Evolutionary conservation across 2,888 invertebrate genomes (phyloP).

Genomic region (Drosophila vallismaia): DNA sequence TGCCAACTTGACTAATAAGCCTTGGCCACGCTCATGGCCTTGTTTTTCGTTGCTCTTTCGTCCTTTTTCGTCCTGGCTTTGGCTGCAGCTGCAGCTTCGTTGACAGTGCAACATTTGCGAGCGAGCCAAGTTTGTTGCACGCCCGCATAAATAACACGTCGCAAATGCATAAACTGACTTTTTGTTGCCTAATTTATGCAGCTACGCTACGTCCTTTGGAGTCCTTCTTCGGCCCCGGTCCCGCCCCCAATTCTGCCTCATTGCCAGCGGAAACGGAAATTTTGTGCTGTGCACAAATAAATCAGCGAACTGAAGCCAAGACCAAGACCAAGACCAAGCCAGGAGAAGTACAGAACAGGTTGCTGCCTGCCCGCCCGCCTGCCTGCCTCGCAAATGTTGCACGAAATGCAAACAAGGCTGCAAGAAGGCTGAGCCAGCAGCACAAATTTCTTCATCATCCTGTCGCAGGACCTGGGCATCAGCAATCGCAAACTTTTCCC

Average conservation of each 20-base stretch:
- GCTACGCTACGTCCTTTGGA: slow-evolving; percentile 15
- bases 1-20: slow-evolving; percentile 68
- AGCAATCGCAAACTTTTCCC: slow-evolving; percentile 23
- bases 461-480: slow-evolving; percentile 22
- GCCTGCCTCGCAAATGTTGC: slow-evolving; percentile 63
- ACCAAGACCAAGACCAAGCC: background rate
- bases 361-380: slow-evolving; percentile 41
- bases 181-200: slow-evolving; percentile 78
- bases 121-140: slow-evolving; percentile 69
- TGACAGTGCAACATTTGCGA: slow-evolving; percentile 64
- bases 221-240: background rate
- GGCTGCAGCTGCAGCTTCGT: slow-evolving; percentile 13
- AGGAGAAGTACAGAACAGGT: slow-evolving; percentile 24
- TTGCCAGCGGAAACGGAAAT: slow-evolving; percentile 73
- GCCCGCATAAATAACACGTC: slow-evolving; percentile 77
- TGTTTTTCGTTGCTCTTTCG: background rate
- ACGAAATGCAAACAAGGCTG: slow-evolving; percentile 72
- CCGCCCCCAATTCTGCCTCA: background rate
- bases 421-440: slow-evolving; percentile 24
- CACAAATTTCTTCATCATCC: slow-evolving; percentile 59
- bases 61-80: background rate
- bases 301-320: slow-evolving; percentile 63
- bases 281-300: slow-evolving; percentile 78
- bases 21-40: slow-evolving; percentile 52
- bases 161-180: slow-evolving; percentile 78